These are phyloP conservation scores for Lissonota sp. DNA, from an alignment of 2,888 invertebrate species.

Conservation along the genomic window DNA sequence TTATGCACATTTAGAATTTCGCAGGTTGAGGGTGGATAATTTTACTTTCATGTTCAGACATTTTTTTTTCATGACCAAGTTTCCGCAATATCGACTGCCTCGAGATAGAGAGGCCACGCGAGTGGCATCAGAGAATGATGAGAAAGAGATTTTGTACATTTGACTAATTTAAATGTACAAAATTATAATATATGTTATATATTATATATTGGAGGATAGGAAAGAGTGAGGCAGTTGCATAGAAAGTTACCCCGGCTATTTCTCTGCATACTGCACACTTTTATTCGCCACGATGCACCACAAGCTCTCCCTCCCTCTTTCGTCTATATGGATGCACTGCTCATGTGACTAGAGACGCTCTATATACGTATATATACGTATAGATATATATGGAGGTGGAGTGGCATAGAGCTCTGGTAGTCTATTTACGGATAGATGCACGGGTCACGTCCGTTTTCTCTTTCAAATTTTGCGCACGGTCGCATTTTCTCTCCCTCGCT, in stretches of 20 bases:
- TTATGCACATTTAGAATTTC: too few relatives aligned
- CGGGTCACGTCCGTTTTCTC: conserved; percentile 69
- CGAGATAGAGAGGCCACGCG: too few relatives aligned
- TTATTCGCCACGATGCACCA: conserved; percentile 63
- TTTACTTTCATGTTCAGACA: too few relatives aligned
- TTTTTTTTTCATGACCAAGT: too few relatives aligned
- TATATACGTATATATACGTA: conserved; percentile 13
- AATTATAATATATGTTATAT: conserved; percentile 1
- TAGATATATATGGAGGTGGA: conserved; percentile 13
- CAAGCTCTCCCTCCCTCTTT: conserved; percentile 35
- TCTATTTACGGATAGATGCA: conserved; percentile 67
- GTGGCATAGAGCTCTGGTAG: conserved; percentile 51
- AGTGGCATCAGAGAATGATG: too few relatives aligned
- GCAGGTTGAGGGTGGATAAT: too few relatives aligned
- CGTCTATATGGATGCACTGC: conserved; percentile 18
- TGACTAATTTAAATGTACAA: too few relatives aligned
- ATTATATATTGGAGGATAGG: conserved; percentile 27
- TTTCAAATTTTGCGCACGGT: conserved; percentile 69
- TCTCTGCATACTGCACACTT: conserved; percentile 54
- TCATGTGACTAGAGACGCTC: conserved; percentile 45
- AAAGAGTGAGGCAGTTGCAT: conserved; percentile 37
- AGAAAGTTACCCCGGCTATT: conserved; percentile 39
- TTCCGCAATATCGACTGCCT: too few relatives aligned
- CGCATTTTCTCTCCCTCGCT: conserved; percentile 52
- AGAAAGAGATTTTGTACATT: too few relatives aligned